A percentile compares a stretch with the other conserved stretches of the same genome.
Conservation (phyloP, 1,140 invertebrate species). For the Ostrea edulis region DNA sequence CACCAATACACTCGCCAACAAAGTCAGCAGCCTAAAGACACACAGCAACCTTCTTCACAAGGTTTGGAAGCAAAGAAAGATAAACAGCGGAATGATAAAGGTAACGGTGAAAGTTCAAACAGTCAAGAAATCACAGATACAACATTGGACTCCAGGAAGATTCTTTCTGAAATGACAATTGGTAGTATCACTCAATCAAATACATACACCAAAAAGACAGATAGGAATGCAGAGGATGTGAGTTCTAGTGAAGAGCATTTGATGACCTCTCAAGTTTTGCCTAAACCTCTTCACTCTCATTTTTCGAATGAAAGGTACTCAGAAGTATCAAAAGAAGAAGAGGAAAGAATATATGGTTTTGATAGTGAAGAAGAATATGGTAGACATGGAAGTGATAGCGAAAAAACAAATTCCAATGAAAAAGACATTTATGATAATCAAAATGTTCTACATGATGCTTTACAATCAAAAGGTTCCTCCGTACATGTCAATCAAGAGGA, state of each 20-base stretch:
- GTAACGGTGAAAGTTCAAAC: not conserved
- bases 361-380: conserved; percentile 16
- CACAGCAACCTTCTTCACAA: too few relatives aligned
- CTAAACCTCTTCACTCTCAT: not conserved
- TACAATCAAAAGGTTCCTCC: too few relatives aligned
- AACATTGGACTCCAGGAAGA: not conserved
- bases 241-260: not conserved
- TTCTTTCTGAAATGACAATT: not conserved
- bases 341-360: not conserved
- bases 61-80: not conserved
- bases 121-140: not conserved
- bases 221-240: not conserved
- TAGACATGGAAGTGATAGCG: not conserved
- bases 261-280: not conserved
- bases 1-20: not conserved
- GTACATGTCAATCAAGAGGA: too few relatives aligned
- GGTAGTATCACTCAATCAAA: too few relatives aligned
- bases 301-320: not conserved
- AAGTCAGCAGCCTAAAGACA: not conserved
- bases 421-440: too few relatives aligned
- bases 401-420: not conserved
- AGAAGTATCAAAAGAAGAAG: not conserved
- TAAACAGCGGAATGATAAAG: not conserved
- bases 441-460: too few relatives aligned
- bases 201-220: too few relatives aligned